phyloP scores from a whole-genome alignment of 2,797 vertebrate species.

The Anguilla megastoma region DNA sequence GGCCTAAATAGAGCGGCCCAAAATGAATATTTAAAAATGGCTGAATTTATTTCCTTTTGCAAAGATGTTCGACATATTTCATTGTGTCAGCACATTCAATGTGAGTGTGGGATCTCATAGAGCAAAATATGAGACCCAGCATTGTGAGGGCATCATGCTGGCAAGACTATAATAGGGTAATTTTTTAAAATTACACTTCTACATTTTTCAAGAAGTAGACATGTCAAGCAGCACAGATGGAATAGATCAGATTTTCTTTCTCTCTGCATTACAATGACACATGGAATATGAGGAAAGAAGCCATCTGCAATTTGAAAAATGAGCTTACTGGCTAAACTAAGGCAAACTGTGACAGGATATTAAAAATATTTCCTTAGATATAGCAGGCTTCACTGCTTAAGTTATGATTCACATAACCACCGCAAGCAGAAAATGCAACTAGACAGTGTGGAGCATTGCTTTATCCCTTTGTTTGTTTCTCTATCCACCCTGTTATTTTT shows the following conservation, averaged over 20 bases:
- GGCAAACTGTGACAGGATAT: neutral
- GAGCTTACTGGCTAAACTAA: neutral
- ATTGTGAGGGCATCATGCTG: too few species aligned
- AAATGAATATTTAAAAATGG: constrained; percentile 6
- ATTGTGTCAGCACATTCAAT: neutral
- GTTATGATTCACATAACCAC: neutral
- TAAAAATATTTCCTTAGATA: neutral
- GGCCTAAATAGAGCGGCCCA: neutral
- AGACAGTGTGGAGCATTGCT: neutral
- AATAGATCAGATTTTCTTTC: neutral
- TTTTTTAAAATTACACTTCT: neutral
- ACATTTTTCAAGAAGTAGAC: neutral
- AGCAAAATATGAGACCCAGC: too few species aligned
- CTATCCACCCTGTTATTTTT: neutral
- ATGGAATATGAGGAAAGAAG: too few species aligned
- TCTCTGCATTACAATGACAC: neutral
- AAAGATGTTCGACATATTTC: neutral
- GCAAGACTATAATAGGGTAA: too few species aligned
- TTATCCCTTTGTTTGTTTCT: neutral
- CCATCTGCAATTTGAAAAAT: neutral
- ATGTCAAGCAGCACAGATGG: neutral
- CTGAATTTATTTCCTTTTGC: neutral
- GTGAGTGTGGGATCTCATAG: too few species aligned
- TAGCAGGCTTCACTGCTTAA: neutral
- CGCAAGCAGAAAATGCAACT: neutral